Conservation (phyloP, 1,140 invertebrate genomes). For the Neodiprion virginianus region DNA sequence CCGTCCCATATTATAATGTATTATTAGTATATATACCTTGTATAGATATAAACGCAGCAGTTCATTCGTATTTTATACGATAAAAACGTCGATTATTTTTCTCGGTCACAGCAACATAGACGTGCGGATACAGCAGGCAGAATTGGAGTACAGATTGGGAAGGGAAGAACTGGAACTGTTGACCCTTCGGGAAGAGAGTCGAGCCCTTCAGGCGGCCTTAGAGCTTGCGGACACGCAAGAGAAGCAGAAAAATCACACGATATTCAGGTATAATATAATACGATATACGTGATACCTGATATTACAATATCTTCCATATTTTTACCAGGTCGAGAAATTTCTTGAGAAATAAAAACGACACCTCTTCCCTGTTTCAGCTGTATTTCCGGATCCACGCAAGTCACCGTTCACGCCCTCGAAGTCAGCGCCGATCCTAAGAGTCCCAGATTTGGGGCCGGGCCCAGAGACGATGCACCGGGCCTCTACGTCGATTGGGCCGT, state of each 20-base stretch:
- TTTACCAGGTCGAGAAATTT: not conserved
- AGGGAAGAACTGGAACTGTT: constrained; percentile 86
- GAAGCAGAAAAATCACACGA: constrained; percentile 62
- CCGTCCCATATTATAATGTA: too few species aligned
- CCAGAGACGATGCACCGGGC: constrained; percentile 66
- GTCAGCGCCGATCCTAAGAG: constrained; percentile 71
- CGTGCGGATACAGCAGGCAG: constrained; percentile 87
- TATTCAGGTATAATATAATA: constrained; percentile 66
- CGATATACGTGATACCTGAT: too few species aligned
- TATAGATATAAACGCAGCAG: not conserved
- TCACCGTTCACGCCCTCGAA: constrained; percentile 71
- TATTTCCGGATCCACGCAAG: constrained; percentile 56
- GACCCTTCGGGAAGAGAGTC: constrained; percentile 81
- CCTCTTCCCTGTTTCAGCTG: constrained; percentile 55
- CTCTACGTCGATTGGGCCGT: constrained; percentile 79
- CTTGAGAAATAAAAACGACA: not conserved
- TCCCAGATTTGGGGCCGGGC: constrained; percentile 67
- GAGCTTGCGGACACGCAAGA: constrained; percentile 71
- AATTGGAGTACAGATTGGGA: constrained; percentile 86
- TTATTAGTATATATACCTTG: too few species aligned
- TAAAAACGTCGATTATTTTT: constrained; percentile 18
- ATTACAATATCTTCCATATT: not conserved
- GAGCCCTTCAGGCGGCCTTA: constrained; percentile 78
- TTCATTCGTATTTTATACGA: not conserved
- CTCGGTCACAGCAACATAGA: constrained; percentile 79